Conservation (phyloP, 2,797 vertebrate genomes). For the Tachyglossus aculeatus region DNA sequence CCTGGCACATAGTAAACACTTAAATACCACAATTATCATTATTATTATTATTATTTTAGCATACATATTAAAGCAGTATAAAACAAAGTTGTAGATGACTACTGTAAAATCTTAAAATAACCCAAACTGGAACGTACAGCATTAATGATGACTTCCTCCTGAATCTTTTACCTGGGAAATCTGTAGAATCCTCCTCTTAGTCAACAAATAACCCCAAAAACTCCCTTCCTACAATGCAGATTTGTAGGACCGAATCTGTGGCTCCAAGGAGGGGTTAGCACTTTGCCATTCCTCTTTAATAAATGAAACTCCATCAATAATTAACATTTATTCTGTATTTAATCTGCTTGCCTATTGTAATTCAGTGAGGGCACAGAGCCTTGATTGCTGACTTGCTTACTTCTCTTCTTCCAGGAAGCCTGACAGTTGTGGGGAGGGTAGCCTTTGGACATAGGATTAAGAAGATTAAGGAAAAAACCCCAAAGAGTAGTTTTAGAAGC, state of each 20-base stretch:
- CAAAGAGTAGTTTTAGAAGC: too few relatives aligned
- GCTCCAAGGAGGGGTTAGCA: not conserved
- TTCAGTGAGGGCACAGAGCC: not conserved
- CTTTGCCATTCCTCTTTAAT: not conserved
- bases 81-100: too few relatives aligned
- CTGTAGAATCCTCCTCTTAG: rapidly evolving
- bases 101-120: too few relatives aligned
- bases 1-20: too few relatives aligned
- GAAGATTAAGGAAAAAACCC: too few relatives aligned
- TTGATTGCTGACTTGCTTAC: not conserved
- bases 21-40: too few relatives aligned
- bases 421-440: not conserved
- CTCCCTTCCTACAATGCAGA: not conserved
- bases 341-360: not conserved
- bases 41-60: too few relatives aligned
- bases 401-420: not conserved
- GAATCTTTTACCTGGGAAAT: not conserved
- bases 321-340: not conserved
- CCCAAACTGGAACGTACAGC: not conserved
- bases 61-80: too few relatives aligned
- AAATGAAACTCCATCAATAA: not conserved
- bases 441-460: too few relatives aligned
- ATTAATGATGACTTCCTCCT: not conserved
- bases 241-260: not conserved
- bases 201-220: not conserved